Percentiles rank a stretch among this genome's conserved stretches.
phyloP scores from a whole-genome alignment of 2,797 vertebrate species.

The Trachurus trachurus region DNA sequence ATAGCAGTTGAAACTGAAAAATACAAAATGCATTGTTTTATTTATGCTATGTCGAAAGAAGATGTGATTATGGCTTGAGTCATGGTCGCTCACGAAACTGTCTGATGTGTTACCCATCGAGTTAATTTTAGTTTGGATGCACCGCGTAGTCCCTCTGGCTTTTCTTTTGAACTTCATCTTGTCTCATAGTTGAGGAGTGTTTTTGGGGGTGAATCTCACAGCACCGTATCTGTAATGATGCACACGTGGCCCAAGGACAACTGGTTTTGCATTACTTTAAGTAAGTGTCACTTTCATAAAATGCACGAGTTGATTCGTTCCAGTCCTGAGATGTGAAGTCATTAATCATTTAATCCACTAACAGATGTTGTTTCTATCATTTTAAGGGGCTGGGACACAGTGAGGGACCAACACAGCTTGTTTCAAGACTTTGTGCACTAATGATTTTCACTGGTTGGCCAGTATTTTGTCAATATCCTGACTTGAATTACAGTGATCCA shows the following conservation, averaged over 20 bases:
- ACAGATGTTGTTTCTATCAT: conserved; percentile 38
- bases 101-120: conserved; percentile 55
- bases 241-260: conserved; percentile 62
- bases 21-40: conserved; percentile 2
- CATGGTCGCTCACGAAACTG: conserved; percentile 23
- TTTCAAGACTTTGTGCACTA: conserved; percentile 38
- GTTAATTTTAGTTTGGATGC: conserved; percentile 53
- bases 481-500: conserved; percentile 44
- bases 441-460: conserved; percentile 13
- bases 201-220: conserved; percentile 55
- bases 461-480: conserved; percentile 28
- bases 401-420: background rate
- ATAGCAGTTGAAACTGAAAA: background rate
- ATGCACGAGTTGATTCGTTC: conserved; percentile 48
- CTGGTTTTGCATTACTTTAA: conserved; percentile 60
- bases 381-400: background rate
- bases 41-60: background rate
- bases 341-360: conserved; percentile 53
- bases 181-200: conserved; percentile 34
- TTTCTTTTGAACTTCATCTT: conserved; percentile 68
- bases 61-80: conserved; percentile 15
- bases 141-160: conserved; percentile 39
- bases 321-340: conserved; percentile 51
- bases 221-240: conserved; percentile 70
- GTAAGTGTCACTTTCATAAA: conserved; percentile 62